A percentile compares a stretch with the other conserved stretches of the same genome.
These are phyloP conservation scores for Phoebastria nigripes DNA, from an alignment of 2,797 vertebrate species.

Conservation along the genomic window DNA sequence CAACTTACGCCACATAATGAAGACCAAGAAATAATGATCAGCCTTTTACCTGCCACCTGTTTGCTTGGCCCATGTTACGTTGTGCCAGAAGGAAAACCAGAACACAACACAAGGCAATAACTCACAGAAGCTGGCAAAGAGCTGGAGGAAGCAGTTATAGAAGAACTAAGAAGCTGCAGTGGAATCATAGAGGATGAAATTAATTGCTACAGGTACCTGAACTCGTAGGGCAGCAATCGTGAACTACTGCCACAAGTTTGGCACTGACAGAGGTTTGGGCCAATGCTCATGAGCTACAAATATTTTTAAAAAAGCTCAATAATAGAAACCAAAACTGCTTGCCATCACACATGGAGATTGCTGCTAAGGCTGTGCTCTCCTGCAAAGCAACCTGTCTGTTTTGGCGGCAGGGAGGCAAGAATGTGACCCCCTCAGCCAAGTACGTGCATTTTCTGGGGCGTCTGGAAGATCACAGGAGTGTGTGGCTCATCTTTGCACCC, in stretches of 20 bases:
- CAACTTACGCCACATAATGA: not conserved
- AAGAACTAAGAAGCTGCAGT: not conserved
- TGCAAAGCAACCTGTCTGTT: not conserved
- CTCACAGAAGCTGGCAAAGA: not conserved
- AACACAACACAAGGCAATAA: not conserved
- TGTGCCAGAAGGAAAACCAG: not conserved
- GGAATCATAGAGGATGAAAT: not conserved
- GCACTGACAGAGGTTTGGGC: not conserved
- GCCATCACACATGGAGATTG: not conserved
- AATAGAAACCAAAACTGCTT: not conserved
- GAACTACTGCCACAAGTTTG: not conserved
- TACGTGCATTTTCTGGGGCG: not conserved
- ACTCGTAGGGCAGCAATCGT: not conserved
- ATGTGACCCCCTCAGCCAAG: not conserved
- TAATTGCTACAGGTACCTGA: not conserved
- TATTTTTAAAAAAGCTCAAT: not conserved
- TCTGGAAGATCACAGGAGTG: not conserved
- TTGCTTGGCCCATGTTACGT: not conserved
- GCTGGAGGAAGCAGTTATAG: not conserved
- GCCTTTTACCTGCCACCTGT: not conserved
- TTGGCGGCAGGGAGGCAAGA: too few relatives aligned
- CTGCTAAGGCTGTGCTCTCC: not conserved
- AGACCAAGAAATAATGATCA: not conserved
- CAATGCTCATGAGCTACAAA: not conserved
- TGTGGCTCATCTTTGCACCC: not conserved